phyloP scores from a whole-genome alignment of 2,113 vertebrate species.

The Petroica traversi region DNA sequence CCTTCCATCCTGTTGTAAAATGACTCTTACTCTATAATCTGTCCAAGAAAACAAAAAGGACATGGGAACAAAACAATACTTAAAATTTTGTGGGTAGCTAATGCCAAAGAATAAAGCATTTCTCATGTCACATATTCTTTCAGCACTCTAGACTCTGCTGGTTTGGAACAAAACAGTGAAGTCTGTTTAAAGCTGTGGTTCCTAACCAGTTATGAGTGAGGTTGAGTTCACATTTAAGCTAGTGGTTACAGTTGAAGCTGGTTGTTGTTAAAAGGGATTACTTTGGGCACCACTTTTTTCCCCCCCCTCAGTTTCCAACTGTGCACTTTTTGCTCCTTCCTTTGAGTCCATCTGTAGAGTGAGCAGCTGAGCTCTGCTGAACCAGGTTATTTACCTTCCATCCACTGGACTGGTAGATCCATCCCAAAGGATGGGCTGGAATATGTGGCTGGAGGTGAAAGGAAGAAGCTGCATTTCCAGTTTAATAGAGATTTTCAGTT shows the following conservation, averaged over 20 bases:
- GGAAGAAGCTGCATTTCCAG: background rate
- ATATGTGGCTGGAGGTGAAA: background rate
- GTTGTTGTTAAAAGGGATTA: rapidly evolving
- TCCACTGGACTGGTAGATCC: background rate
- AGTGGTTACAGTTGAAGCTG: no score
- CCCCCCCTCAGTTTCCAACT: background rate
- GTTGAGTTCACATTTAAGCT: background rate
- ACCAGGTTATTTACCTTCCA: background rate
- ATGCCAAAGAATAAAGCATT: background rate
- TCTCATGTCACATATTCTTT: background rate
- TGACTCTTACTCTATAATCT: background rate
- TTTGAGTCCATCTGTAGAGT: background rate
- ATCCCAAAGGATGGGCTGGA: background rate
- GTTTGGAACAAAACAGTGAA: background rate
- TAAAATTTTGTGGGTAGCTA: background rate
- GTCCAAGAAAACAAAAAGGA: background rate
- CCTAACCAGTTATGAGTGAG: background rate
- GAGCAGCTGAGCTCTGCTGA: background rate
- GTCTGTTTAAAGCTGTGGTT: background rate
- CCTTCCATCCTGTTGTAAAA: background rate
- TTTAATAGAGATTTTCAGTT: background rate
- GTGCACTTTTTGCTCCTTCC: background rate
- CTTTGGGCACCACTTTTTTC: background rate
- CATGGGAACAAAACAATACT: background rate
- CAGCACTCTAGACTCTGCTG: background rate